A percentile compares a stretch with the other conserved stretches of the same genome.
Conservation (phyloP, 2,113 vertebrate species). For the Hipposideros armiger region DNA sequence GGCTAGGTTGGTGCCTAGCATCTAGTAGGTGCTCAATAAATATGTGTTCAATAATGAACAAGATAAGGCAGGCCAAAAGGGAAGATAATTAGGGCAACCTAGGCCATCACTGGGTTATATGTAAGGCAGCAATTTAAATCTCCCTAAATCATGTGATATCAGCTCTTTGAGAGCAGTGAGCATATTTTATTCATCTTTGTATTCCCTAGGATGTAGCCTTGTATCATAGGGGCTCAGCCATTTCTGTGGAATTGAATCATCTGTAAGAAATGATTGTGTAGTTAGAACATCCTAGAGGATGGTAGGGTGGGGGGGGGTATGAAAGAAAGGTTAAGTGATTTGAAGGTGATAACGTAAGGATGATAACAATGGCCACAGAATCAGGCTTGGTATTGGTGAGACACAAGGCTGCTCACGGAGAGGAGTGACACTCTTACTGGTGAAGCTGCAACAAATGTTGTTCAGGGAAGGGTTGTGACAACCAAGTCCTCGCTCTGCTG, state of each 20-base stretch:
- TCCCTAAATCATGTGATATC: not conserved
- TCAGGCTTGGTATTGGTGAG: not conserved
- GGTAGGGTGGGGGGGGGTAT: not conserved
- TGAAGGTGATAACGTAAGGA: not conserved
- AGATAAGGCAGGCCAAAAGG: not conserved
- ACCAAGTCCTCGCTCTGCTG: not conserved
- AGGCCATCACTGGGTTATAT: not conserved
- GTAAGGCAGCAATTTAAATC: not conserved
- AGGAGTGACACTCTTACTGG: not conserved
- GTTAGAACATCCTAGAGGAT: not conserved
- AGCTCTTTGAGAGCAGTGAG: not conserved
- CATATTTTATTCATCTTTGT: not conserved
- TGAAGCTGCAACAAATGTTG: not conserved
- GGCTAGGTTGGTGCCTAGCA: not conserved
- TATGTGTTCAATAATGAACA: not conserved
- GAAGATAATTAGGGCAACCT: not conserved
- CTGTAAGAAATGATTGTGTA: not conserved
- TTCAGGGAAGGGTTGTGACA: not conserved
- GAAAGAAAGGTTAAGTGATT: not conserved
- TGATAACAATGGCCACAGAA: not conserved
- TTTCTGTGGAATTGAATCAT: not conserved
- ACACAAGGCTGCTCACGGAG: not conserved
- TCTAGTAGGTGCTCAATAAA: not conserved
- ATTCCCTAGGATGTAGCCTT: not conserved
- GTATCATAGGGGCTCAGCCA: not conserved